Base-by-base conservation (phyloP, 30 jellyfish, hydroid and myxozoan genomes). In the Morbakka virulenta region DNA sequence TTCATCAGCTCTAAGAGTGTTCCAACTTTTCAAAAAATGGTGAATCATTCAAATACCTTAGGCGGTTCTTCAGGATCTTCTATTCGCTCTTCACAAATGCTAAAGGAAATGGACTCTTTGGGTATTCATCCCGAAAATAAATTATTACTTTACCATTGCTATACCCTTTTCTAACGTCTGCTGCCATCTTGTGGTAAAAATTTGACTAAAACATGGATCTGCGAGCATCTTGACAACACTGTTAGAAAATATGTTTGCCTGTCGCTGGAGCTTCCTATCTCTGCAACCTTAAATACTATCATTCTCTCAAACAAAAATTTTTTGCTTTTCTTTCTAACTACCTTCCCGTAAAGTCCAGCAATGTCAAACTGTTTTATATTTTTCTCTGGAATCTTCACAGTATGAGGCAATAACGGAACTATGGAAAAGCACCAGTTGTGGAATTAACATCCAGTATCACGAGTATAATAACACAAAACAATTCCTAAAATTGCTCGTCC, bases 21-120 rank as follows among this genome's bases (percentile, higher is more conserved):
- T 53, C 79, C 79, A 67, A 12, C 33, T 24, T 53, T 67, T 29
- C n/a, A n/a, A 67, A 67, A 26, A 29, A 29, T 27, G 79, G 79
- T 50, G 57, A 41, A 17, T 41, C 57, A 6, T 41, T 41, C 57
- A 41, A 41, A 41, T 41, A 41, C 17, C 57, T 67, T 14, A 62
- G 79, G 6, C 6, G 62, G 26, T 67, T 4, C 12, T 67, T 29
- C 72, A 67, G 33, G 25, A 20, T 50, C 73, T 62, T 62, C n/a
- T 26, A 62, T 62, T 50, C 9, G 28, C 73, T 62, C 73, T 62
- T 62, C 73, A 26, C 51, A 50, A 62, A 41, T 26, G 28, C 49
- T 2, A 26, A 50, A 62, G 31, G 31, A 41, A 41, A 41, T 41
- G 13, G 57, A 41, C 57, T 41, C 57, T 41, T 41, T 41, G 17